These are phyloP conservation scores for Lordiphosa collinella DNA, from an alignment of 1,140 invertebrate species.

Conservation along the genomic window DNA sequence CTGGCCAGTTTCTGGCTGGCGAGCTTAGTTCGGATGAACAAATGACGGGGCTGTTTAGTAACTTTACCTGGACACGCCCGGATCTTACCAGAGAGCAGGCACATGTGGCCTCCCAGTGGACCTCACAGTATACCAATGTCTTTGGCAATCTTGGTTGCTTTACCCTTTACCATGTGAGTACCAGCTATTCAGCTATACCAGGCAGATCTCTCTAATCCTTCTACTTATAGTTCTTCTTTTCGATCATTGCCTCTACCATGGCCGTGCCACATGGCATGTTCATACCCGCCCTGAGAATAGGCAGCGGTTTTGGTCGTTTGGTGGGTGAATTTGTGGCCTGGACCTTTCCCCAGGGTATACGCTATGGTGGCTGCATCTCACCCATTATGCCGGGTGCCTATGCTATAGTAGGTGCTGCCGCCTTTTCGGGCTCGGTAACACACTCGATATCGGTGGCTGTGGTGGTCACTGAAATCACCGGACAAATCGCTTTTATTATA, in stretches of 20 bases:
- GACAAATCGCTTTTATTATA: constrained; percentile 97
- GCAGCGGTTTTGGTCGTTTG: constrained; percentile 94
- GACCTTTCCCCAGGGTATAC: constrained; percentile 94
- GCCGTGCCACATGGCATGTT: constrained; percentile 97
- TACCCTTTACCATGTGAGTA: constrained; percentile 82
- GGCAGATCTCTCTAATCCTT: background rate
- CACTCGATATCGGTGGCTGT: constrained; percentile 99
- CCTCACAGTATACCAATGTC: constrained; percentile 89
- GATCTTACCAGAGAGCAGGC: constrained; percentile 91
- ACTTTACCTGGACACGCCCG: constrained; percentile 96
- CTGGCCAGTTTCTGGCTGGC: constrained; percentile 93
- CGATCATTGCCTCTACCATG: constrained; percentile 96
- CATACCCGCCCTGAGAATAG: constrained; percentile 97
- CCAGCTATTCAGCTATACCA: constrained; percentile 85
- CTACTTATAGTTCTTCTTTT: constrained; percentile 90
- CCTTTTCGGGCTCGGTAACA: constrained; percentile 97
- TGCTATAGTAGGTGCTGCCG: constrained; percentile 95
- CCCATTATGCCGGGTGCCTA: constrained; percentile 96
- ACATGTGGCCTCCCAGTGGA: constrained; percentile 94
- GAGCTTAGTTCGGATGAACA: constrained; percentile 90
- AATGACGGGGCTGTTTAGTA: constrained; percentile 93
- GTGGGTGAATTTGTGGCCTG: constrained; percentile 96
- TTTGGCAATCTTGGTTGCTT: constrained; percentile 94
- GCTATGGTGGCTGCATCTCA: constrained; percentile 90
- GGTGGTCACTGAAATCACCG: constrained; percentile 99